phyloP scores from a whole-genome alignment of 2,888 invertebrate genomes.

The Teinopalpus imperialis region DNA sequence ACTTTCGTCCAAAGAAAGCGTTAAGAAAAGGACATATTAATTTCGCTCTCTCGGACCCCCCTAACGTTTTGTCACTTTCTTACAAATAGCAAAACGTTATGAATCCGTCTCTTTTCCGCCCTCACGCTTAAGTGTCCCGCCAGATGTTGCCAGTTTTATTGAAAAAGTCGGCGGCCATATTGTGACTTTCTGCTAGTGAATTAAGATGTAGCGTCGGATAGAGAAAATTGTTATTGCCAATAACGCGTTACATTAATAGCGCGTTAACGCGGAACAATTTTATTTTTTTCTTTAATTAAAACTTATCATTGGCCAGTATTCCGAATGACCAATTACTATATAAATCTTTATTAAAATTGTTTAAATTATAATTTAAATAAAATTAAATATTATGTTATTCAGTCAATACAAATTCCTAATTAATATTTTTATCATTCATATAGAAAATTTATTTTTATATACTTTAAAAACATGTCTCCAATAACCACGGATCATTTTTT shows the following conservation, averaged over 20 bases:
- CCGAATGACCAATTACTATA: too few relatives aligned
- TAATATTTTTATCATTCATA: too few relatives aligned
- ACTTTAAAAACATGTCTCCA: too few relatives aligned
- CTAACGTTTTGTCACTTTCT: conserved; percentile 45
- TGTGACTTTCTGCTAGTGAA: conserved; percentile 71
- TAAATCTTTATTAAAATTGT: too few relatives aligned
- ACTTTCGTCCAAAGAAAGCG: conserved; percentile 57
- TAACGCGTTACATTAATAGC: conserved; percentile 43
- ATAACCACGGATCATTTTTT: too few relatives aligned
- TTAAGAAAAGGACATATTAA: conserved; percentile 79
- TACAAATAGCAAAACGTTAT: conserved; percentile 30
- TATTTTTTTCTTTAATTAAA: conserved; percentile 37
- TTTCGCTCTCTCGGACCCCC: conserved; percentile 56
- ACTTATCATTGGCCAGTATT: conserved; percentile 4
- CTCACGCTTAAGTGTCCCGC: conserved; percentile 72
- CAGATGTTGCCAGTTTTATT: conserved; percentile 79
- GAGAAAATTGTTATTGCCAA: conserved; percentile 48
- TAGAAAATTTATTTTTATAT: too few relatives aligned
- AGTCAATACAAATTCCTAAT: too few relatives aligned
- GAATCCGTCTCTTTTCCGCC: conserved; percentile 51
- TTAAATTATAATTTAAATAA: too few relatives aligned
- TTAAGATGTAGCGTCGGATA: conserved; percentile 67
- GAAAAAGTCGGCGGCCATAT: conserved; percentile 77
- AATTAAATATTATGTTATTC: too few relatives aligned
- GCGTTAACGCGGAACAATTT: conserved; percentile 41